Evolutionary conservation across 2,113 vertebrate species (phyloP), one percentile per base, ranked within the genome.

Genomic region (Tenrec ecaudatus): DNA sequence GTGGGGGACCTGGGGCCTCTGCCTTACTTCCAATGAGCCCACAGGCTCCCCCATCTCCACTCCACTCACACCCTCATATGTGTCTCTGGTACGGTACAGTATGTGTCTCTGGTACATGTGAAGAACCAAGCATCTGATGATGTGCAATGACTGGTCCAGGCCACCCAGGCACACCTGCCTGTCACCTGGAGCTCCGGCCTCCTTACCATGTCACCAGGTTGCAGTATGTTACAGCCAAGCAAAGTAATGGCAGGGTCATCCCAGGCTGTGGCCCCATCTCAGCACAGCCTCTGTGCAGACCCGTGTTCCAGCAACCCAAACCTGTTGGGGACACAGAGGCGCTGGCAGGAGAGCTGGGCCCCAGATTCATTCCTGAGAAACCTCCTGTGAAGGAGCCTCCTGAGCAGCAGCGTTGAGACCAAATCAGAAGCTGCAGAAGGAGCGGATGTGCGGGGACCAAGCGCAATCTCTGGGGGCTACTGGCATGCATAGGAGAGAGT

Each of bases 351-450:
- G 66, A 75, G 84, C 33, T 40, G 22, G 82, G 79, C 29, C 1
- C n/a, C 53, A 47, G 62, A 25, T 85, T 71, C 43, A 53, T 57
- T 87, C 40, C 79, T 43, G 22, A 1, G 36, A 33, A 82, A 15
- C 20, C 58, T 92, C 31, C n/a, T n/a, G n/a, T n/a, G n/a, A n/a
- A 10, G 43, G 43, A 47, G 43, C 43, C 43, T 47, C 43, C 43
- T 62, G 29, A 85, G 89, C 62, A 86, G 89, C 3, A 9, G 31
- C 79, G n/a, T 40, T 17, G 9, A 93, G 71, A 73, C 66, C 25
- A 71, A 77, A 57, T 66, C 68, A 62, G 53, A 87, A 79, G 82
- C 20, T n/a, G 17, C 25, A 66, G 33, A 62, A 31, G 57, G n/a
- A 91, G 3, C 14, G 53, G 76, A 71, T n/a, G n/a, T 0, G n/a